Evolutionary conservation across 2,888 invertebrate species (phyloP).

Genomic region (Anaspis maculata): DNA sequence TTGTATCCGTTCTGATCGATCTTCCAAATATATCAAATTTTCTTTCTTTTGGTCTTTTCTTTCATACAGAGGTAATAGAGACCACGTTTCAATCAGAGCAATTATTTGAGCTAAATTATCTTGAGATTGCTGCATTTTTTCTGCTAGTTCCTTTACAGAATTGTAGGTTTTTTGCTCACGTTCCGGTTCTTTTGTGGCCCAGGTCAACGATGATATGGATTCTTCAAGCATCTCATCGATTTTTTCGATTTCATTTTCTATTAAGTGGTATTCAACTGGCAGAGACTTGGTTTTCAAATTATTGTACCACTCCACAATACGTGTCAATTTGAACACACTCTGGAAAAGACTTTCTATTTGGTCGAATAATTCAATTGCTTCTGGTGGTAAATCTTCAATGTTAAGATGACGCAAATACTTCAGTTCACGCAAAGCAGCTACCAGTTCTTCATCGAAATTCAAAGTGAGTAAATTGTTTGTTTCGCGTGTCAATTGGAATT

Average conservation of each 20-base stretch:
- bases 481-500: constrained; percentile 52
- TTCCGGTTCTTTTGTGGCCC: constrained; percentile 70
- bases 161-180: constrained; percentile 38
- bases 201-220: constrained; percentile 63
- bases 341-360: constrained; percentile 59
- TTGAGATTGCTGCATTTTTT: constrained; percentile 61
- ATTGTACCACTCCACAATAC: constrained; percentile 79
- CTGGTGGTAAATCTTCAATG: constrained; percentile 51
- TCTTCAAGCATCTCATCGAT: constrained; percentile 63
- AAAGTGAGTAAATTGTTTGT: constrained; percentile 47
- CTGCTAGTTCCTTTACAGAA: constrained; percentile 61
- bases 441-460: constrained; percentile 64
- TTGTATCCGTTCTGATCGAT: constrained; percentile 47
- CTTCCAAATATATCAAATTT: constrained; percentile 48
- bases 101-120: constrained; percentile 53
- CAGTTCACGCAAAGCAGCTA: constrained; percentile 69
- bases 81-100: constrained; percentile 59
- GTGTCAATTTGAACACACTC: constrained; percentile 37
- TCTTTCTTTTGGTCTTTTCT: constrained; percentile 59
- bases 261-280: constrained; percentile 67
- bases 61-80: constrained; percentile 63
- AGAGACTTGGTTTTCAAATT: constrained; percentile 64
- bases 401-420: constrained; percentile 53
- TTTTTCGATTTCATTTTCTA: constrained; percentile 64
- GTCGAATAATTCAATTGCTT: constrained; percentile 56